Conservation (phyloP, 2,113 vertebrate species). For the Lepidothrix coronata region DNA sequence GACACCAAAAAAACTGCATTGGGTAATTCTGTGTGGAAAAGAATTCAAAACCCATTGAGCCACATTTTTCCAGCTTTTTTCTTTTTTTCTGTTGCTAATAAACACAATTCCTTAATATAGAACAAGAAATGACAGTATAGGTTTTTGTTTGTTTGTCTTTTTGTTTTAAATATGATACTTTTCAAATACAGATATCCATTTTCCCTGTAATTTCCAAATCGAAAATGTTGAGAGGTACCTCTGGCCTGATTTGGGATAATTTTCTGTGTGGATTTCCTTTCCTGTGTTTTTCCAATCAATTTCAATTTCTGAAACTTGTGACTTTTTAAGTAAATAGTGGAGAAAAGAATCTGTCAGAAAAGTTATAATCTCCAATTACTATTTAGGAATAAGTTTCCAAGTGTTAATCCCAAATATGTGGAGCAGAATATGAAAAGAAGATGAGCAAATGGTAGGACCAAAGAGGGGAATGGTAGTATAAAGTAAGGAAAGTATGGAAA, state of each 20-base stretch:
- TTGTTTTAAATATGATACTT: not conserved
- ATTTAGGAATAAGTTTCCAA: not conserved
- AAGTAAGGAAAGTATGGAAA: not conserved
- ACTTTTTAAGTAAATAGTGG: not conserved
- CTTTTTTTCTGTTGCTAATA: not conserved
- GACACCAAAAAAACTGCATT: not conserved
- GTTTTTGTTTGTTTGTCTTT: not conserved
- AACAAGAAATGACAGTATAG: rapidly evolving
- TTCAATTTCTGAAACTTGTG: not conserved
- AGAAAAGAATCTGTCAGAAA: not conserved
- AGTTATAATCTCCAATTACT: not conserved
- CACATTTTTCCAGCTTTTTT: not conserved
- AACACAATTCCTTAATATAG: not conserved
- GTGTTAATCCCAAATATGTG: not conserved
- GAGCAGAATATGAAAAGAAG: not conserved
- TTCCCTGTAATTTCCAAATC: not conserved
- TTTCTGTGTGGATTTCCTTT: not conserved
- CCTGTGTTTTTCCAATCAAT: not conserved
- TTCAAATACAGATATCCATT: not conserved
- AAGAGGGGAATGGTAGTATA: not conserved
- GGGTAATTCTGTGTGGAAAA: not conserved
- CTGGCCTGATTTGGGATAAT: not conserved
- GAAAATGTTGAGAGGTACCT: not conserved
- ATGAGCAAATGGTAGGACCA: not conserved
- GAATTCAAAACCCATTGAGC: not conserved